phyloP scores from a whole-genome alignment of 1,140 invertebrate species.

The Bactericera cockerelli region DNA sequence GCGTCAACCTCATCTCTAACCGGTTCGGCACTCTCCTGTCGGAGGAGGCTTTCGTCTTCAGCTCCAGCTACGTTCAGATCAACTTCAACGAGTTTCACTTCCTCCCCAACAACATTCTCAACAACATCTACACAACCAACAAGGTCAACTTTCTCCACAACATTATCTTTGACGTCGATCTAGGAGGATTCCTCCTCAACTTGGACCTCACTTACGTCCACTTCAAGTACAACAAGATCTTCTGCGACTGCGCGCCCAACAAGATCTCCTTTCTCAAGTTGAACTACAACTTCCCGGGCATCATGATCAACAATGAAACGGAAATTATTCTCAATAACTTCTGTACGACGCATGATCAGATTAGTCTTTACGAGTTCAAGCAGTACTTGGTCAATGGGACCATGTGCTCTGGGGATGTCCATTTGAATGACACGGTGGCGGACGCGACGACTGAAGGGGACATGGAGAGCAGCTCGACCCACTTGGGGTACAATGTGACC shows the following conservation, averaged over 20 bases:
- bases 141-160: background rate
- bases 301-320: background rate
- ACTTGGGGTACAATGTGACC: no score
- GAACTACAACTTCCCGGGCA: background rate
- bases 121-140: background rate
- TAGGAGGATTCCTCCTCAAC: background rate
- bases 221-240: background rate
- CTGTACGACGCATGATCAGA: background rate
- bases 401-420: background rate
- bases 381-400: background rate
- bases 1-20: background rate
- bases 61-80: background rate
- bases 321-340: background rate
- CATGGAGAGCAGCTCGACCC: no score
- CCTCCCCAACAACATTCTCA: background rate
- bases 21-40: background rate
- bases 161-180: background rate
- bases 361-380: background rate
- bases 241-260: background rate
- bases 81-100: background rate
- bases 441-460: no score
- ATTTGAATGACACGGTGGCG: no score
- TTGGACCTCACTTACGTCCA: background rate
- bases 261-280: slow-evolving; percentile 4
- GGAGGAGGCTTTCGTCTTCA: background rate